Evolutionary conservation across 2,888 invertebrate genomes (phyloP).

Genomic region (Nomada ruficornis): DNA sequence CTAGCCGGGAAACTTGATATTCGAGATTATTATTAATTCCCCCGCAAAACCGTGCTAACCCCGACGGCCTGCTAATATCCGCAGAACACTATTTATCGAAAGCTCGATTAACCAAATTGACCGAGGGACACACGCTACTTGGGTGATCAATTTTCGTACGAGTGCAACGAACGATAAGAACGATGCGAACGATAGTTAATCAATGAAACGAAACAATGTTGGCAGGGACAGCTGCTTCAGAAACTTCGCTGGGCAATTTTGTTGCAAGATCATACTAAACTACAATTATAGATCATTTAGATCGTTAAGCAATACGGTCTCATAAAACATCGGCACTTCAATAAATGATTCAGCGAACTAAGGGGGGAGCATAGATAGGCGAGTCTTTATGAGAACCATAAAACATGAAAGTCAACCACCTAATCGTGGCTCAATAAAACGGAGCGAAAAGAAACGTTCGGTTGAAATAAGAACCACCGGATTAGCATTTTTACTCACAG

Average conservation of each 20-base stretch:
- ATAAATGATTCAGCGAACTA: conserved; percentile 5
- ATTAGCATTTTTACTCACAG: conserved; percentile 53
- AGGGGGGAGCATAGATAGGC: background rate
- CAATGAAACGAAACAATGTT: background rate
- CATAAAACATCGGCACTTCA: conserved; percentile 6
- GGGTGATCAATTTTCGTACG: too few relatives aligned
- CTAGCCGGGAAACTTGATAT: conserved; percentile 47
- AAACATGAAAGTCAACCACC: conserved; percentile 35
- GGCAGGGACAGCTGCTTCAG: background rate
- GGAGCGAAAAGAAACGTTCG: conserved; percentile 20
- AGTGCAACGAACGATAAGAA: too few relatives aligned
- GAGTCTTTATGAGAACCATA: conserved; percentile 12
- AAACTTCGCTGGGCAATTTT: conserved; percentile 1
- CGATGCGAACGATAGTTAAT: too few relatives aligned
- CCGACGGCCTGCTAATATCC: background rate
- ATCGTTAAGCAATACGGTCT: conserved; percentile 4
- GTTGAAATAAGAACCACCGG: conserved; percentile 34
- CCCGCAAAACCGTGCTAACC: background rate
- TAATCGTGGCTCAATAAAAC: background rate
- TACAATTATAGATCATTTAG: background rate
- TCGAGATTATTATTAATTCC: conserved; percentile 47
- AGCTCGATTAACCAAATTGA: background rate
- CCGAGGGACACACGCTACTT: too few relatives aligned
- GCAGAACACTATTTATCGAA: background rate
- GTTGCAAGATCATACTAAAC: conserved; percentile 12